phyloP scores from a whole-genome alignment of 1,140 invertebrate genomes.

The Whitmania pigra region DNA sequence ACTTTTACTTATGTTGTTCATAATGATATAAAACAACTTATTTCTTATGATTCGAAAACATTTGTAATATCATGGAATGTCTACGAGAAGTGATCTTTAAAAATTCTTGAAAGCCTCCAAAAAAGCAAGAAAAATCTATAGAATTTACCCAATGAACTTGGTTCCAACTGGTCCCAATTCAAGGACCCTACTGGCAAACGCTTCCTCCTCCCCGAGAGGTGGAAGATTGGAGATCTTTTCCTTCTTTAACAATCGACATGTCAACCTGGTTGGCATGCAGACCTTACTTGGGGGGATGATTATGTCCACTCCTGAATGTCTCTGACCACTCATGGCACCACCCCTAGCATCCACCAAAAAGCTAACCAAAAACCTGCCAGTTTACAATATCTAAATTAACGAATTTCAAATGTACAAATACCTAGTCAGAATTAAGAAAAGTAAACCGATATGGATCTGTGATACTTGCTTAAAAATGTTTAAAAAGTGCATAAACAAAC shows the following conservation, averaged over 20 bases:
- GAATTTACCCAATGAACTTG: conserved; percentile 15
- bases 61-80: background rate
- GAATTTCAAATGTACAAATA: background rate
- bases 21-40: background rate
- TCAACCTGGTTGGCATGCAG: conserved; percentile 19
- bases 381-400: background rate
- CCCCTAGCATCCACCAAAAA: conserved; percentile 21
- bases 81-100: background rate
- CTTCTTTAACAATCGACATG: conserved; percentile 14
- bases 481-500: too few species aligned
- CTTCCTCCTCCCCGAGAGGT: conserved; percentile 9
- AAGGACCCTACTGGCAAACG: conserved; percentile 13
- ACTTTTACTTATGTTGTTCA: background rate
- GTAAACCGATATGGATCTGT: too few species aligned
- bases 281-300: conserved; percentile 19
- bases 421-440: too few species aligned
- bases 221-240: conserved; percentile 12
- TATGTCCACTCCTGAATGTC: conserved; percentile 17
- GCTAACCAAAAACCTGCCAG: conserved; percentile 17
- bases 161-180: conserved; percentile 16
- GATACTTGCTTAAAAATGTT: too few species aligned
- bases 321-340: conserved; percentile 13
- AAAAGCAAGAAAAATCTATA: background rate
- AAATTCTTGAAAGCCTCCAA: background rate
- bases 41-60: background rate